These are phyloP conservation scores for Tetranychus piercei DNA, from an alignment of 2,888 invertebrate genomes.

Conservation along the genomic window DNA sequence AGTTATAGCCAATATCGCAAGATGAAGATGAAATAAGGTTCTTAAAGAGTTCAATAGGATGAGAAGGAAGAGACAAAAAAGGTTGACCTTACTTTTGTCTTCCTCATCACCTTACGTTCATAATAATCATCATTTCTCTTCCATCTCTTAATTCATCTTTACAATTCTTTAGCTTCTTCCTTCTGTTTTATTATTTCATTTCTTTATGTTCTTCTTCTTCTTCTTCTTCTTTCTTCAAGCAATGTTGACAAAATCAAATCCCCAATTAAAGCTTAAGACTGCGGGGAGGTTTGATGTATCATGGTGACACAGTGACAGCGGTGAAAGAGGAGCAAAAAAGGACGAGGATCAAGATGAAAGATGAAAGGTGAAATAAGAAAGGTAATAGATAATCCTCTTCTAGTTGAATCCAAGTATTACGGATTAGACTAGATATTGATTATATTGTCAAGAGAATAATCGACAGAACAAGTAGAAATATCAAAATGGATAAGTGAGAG, in stretches of 20 bases:
- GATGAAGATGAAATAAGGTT: constrained; percentile 4
- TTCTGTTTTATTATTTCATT: not conserved
- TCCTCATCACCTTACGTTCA: not conserved
- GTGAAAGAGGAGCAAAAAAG: not conserved
- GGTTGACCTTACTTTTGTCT: not conserved
- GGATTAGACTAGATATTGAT: not conserved
- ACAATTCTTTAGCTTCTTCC: not conserved
- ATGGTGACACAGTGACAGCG: not conserved
- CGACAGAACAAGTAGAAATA: not conserved
- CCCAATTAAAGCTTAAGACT: not conserved
- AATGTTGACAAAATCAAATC: constrained; percentile 1
- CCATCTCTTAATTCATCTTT: constrained; percentile 8
- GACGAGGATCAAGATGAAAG: not conserved
- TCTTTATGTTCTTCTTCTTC: not conserved
- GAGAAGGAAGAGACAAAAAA: not conserved
- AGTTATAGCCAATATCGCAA: not conserved
- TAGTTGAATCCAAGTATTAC: not conserved
- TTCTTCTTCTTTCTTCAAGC: not conserved
- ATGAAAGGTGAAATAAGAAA: not conserved
- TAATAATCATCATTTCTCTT: not conserved
- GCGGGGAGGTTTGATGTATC: not conserved
- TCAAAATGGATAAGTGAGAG: not conserved
- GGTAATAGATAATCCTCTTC: not conserved
- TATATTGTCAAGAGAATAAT: constrained; percentile 1
- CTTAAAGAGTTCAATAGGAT: not conserved